Conservation (phyloP, 2,888 invertebrate species). For the Leptopilina syphax region DNA sequence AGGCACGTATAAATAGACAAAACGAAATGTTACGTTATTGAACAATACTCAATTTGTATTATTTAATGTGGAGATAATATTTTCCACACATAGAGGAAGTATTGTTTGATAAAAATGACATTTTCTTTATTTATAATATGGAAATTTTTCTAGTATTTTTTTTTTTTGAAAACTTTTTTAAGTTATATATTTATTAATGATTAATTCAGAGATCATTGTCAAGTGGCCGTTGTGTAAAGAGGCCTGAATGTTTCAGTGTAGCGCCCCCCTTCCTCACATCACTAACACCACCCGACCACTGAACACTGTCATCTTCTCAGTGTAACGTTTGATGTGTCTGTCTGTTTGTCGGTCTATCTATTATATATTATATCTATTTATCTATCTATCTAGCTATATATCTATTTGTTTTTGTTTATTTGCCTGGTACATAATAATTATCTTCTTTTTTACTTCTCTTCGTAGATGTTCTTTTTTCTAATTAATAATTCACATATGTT, state of each 20-base stretch:
- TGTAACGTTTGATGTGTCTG: conserved; percentile 70
- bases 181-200: background rate
- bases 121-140: too few relatives aligned
- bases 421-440: conserved; percentile 4
- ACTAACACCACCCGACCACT: conserved; percentile 69
- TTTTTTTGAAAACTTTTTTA: background rate
- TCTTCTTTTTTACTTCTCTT: conserved; percentile 35
- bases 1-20: background rate
- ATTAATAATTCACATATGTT: background rate
- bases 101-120: background rate
- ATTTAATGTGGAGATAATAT: too few relatives aligned
- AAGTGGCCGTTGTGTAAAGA: conserved; percentile 70
- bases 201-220: conserved; percentile 65
- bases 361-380: conserved; percentile 59
- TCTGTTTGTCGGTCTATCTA: conserved; percentile 63
- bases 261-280: conserved; percentile 74
- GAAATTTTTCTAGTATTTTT: too few relatives aligned
- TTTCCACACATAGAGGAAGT: background rate
- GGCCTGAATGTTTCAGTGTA: conserved; percentile 75
- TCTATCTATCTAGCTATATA: conserved; percentile 48
- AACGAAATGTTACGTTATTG: background rate
- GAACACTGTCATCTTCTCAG: conserved; percentile 74
- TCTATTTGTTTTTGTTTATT: conserved; percentile 40
- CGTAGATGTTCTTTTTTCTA: conserved; percentile 27
- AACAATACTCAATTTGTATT: background rate